A percentile compares a stretch with the other conserved stretches of the same genome.
phyloP scores from a whole-genome alignment of 2,888 invertebrate genomes.

The Drosophila maculinotata region DNA sequence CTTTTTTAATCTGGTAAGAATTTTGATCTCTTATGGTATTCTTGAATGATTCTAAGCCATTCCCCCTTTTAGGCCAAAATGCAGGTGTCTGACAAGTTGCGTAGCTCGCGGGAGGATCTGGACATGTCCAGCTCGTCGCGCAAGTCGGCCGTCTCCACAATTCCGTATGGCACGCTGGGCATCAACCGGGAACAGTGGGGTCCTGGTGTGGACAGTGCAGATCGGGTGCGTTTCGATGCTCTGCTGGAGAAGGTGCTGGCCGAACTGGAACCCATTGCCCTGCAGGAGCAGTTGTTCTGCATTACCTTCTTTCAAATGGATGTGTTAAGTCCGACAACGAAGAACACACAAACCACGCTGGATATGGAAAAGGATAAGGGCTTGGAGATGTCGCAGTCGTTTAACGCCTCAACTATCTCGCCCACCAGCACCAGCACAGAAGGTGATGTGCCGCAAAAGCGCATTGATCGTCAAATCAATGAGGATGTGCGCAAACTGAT shows the following conservation, averaged over 20 bases:
- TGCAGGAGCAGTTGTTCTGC: constrained; percentile 98
- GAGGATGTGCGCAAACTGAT: constrained; percentile 94
- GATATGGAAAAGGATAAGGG: constrained; percentile 85
- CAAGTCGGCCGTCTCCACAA: constrained; percentile 82
- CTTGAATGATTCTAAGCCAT: not conserved
- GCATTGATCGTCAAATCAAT: constrained; percentile 89
- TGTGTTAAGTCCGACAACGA: constrained; percentile 87
- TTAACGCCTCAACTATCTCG: constrained; percentile 59
- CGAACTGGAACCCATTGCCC: constrained; percentile 95
- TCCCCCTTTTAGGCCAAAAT: constrained; percentile 77
- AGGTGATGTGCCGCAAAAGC: constrained; percentile 85
- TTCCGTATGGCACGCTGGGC: constrained; percentile 86
- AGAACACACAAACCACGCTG: constrained; percentile 87
- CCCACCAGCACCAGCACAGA: constrained; percentile 44
- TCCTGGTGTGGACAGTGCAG: constrained; percentile 87
- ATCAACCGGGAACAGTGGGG: constrained; percentile 89
- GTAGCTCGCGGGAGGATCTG: constrained; percentile 85
- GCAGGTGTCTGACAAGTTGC: constrained; percentile 82
- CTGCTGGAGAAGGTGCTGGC: constrained; percentile 94
- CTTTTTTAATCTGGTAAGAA: constrained; percentile 80
- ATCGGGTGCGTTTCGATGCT: constrained; percentile 88
- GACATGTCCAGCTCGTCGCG: constrained; percentile 84
- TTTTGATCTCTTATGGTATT: not conserved
- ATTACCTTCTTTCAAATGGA: constrained; percentile 95
- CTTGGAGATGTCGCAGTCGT: constrained; percentile 79